Conservation (phyloP, 37 sponge, comb jelly and placozoan species). For the Haliclona indistincta region DNA sequence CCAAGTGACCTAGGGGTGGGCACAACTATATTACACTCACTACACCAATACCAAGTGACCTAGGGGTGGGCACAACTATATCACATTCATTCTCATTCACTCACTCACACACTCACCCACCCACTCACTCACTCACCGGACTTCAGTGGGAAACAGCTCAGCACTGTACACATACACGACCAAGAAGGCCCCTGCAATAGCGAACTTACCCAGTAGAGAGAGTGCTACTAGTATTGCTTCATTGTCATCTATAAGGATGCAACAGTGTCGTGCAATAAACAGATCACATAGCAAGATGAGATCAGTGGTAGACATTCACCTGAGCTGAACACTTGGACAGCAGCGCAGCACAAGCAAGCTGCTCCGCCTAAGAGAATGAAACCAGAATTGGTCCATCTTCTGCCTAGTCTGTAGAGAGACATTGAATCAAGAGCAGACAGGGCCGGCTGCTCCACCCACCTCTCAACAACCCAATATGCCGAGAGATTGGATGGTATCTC, state of each 20-base stretch:
- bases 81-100: too few species aligned
- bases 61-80: too few species aligned
- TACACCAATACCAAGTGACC: too few species aligned
- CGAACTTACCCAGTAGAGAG: conserved; percentile 53
- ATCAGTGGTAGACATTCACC: too few species aligned
- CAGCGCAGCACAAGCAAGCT: too few species aligned
- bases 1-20: too few species aligned
- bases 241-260: background rate
- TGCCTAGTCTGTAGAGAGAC: conserved; percentile 27
- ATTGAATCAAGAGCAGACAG: background rate
- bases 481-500: conserved; percentile 43
- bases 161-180: conserved; percentile 55
- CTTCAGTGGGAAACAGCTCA: conserved; percentile 78
- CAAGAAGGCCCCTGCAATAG: conserved; percentile 55
- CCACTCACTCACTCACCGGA: conserved; percentile 54
- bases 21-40: too few species aligned
- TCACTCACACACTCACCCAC: too few species aligned
- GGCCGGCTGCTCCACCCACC: conserved; percentile 1
- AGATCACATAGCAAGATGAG: too few species aligned
- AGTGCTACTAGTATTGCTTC: background rate
- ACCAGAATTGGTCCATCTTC: conserved; percentile 38
- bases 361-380: conserved; percentile 18
- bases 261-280: too few species aligned
- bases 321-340: too few species aligned
- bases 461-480: conserved; percentile 25